Evolutionary conservation across 2,113 vertebrate genomes (phyloP).

Genomic region (Gracilinanus agilis): DNA sequence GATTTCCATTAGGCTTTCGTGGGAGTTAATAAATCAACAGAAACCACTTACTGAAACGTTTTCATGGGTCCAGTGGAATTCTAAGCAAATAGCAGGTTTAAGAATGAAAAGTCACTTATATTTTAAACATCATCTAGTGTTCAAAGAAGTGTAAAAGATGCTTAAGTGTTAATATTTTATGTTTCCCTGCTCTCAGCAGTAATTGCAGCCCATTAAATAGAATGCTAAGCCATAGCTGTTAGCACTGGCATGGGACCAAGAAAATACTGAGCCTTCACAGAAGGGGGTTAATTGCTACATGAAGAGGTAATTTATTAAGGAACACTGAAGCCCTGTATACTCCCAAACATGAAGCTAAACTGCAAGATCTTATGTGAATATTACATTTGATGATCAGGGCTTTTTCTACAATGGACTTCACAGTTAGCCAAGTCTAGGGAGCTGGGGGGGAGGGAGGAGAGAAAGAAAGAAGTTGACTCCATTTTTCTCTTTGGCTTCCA

Average conservation of each 20-base stretch:
- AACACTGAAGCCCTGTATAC: constrained; percentile 85
- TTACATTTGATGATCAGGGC: constrained; percentile 78
- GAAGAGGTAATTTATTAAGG: constrained; percentile 87
- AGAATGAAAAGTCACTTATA: constrained; percentile 84
- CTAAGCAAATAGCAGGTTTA: constrained; percentile 84
- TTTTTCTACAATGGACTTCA: constrained; percentile 68
- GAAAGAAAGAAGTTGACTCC: constrained; percentile 63
- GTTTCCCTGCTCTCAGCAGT: constrained; percentile 81
- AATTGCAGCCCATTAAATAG: constrained; percentile 85
- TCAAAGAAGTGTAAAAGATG: constrained; percentile 87
- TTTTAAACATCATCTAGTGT: constrained; percentile 81
- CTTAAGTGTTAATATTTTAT: constrained; percentile 87
- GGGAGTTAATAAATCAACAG: constrained; percentile 85
- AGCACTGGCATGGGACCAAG: constrained; percentile 84
- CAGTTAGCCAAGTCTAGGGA: constrained; percentile 58
- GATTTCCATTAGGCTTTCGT: constrained; percentile 74
- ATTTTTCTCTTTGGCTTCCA: constrained; percentile 61
- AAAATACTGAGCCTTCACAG: constrained; percentile 82
- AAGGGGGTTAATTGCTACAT: constrained; percentile 87
- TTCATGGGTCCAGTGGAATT: constrained; percentile 86
- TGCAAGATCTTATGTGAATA: constrained; percentile 72
- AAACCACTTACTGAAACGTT: constrained; percentile 84
- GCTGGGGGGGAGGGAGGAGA: constrained; percentile 14
- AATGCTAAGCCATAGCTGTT: constrained; percentile 84
- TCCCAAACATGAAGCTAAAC: constrained; percentile 71